Evolutionary conservation across 2,888 invertebrate genomes (phyloP).

Genomic region (Eupithecia subumbrata): DNA sequence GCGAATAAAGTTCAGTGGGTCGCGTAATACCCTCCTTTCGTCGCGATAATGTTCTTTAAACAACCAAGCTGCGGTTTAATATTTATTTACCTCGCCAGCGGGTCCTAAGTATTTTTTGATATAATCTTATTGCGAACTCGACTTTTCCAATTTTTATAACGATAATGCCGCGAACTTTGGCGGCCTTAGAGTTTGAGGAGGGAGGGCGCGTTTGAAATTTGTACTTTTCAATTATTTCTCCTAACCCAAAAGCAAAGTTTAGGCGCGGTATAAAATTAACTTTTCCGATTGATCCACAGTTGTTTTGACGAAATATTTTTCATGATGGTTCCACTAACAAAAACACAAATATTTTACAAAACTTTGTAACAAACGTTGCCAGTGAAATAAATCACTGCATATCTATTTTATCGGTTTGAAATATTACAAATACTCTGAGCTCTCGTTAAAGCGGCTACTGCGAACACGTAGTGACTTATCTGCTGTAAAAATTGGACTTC

Average conservation of each 20-base stretch:
- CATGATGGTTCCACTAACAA: slow-evolving; percentile 49
- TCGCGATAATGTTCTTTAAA: slow-evolving; percentile 62
- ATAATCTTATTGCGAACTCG: slow-evolving; percentile 55
- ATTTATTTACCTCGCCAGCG: slow-evolving; percentile 56
- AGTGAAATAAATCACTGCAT: slow-evolving; percentile 57
- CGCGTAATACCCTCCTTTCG: slow-evolving; percentile 57
- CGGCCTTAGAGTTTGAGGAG: slow-evolving; percentile 51
- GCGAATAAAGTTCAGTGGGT: slow-evolving; percentile 59
- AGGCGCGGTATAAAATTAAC: slow-evolving; percentile 63
- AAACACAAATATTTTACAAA: slow-evolving; percentile 51
- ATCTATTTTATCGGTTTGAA: slow-evolving; percentile 56
- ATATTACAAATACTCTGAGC: slow-evolving; percentile 56
- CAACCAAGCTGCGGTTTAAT: slow-evolving; percentile 58
- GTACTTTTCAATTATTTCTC: slow-evolving; percentile 69
- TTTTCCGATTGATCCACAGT: slow-evolving; percentile 61
- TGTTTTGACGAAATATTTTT: slow-evolving; percentile 56
- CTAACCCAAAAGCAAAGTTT: slow-evolving; percentile 61
- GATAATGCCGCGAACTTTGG: slow-evolving; percentile 63
- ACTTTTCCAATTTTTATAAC: slow-evolving; percentile 65
- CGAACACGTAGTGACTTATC: slow-evolving; percentile 59
- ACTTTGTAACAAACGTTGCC: slow-evolving; percentile 51
- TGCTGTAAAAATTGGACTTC: slow-evolving; percentile 53
- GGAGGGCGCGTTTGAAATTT: slow-evolving; percentile 59
- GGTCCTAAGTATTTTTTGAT: slow-evolving; percentile 55
- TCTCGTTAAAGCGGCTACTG: slow-evolving; percentile 58